Base-by-base conservation (phyloP, 2,797 vertebrate genomes). In the Microctenopoma steveboyesi region DNA sequence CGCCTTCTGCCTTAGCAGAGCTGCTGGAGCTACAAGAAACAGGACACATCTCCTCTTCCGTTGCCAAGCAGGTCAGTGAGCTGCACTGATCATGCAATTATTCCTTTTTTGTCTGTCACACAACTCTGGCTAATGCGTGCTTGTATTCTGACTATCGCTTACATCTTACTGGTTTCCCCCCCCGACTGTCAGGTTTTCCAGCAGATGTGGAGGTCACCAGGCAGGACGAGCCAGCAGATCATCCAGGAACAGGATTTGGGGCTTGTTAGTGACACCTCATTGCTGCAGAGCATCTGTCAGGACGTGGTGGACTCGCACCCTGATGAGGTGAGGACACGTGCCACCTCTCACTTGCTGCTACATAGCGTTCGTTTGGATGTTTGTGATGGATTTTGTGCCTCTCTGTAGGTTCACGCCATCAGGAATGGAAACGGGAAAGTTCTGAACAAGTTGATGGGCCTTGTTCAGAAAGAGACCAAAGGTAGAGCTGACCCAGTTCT, bases 381-480 rank as follows among this genome's bases (percentile, higher is more conserved):
- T 22, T 61, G 8, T 50, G 3, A 30, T 10, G 4, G 11, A 10
- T 51, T 28, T 16, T 14, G 3, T 62, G n/a, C 1, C 15, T 49
- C 42, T 27, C 42, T 76, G 54, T 72, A 99, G 98, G 96, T 99
- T 58, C 82, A 42, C 50, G 95, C 92, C 0, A 87, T 98, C 89
- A 95, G 92, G 83, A 86, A 76, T 0, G 96, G 96, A 74, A 97
- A 98, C 87, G 82, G 33, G 25, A 98, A 95, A 81, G 95, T 97
- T 25, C 80, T 99, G 59, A 98, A 99, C 81, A 98, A 95, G 79
- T 91, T 99, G 76, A 96, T 99, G 27, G 97, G 98, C 2, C 76
- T 95, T 69, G 95, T 98, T 63, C 96, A 96, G 81, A 97, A 84
- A 79, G 91, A 95, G 33, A 96, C 95, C 16, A 92, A 92, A 73